Conservation (phyloP, 2,113 vertebrate genomes). For the Crotalus tigris region DNA sequence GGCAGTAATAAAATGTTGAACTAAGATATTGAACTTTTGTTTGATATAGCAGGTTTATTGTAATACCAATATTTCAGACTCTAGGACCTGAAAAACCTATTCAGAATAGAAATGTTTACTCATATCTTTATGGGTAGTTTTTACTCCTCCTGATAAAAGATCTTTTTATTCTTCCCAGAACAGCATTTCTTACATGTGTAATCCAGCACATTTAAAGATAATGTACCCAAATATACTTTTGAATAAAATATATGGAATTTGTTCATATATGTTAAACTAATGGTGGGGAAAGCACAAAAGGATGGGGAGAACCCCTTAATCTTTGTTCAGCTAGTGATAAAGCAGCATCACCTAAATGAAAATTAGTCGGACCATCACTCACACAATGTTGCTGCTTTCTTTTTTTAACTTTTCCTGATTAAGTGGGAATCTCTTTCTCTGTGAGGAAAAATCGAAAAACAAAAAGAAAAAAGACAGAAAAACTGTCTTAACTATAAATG, state of each 20-base stretch:
- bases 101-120: conserved; percentile 45
- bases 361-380: conserved; percentile 82
- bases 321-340: conserved; percentile 77
- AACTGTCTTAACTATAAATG: conserved; percentile 76
- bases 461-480: conserved; percentile 71
- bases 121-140: conserved; percentile 57
- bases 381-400: conserved; percentile 67
- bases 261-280: conserved; percentile 79
- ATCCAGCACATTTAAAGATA: conserved; percentile 75
- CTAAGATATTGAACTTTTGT: background rate
- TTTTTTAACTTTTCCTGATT: conserved; percentile 78
- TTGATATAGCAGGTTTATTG: background rate
- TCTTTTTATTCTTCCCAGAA: conserved; percentile 63
- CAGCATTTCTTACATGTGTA: conserved; percentile 60
- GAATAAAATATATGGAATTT: conserved; percentile 69
- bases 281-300: conserved; percentile 74
- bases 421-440: conserved; percentile 78
- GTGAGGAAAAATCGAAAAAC: conserved; percentile 78
- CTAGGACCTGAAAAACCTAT: conserved; percentile 7
- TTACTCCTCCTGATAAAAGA: conserved; percentile 43
- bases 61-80: conserved; percentile 22
- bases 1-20: background rate
- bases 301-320: conserved; percentile 74
- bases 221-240: conserved; percentile 72
- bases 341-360: conserved; percentile 74